Conservation (phyloP, 2,888 invertebrate species). For the Acholoe squamosa region DNA sequence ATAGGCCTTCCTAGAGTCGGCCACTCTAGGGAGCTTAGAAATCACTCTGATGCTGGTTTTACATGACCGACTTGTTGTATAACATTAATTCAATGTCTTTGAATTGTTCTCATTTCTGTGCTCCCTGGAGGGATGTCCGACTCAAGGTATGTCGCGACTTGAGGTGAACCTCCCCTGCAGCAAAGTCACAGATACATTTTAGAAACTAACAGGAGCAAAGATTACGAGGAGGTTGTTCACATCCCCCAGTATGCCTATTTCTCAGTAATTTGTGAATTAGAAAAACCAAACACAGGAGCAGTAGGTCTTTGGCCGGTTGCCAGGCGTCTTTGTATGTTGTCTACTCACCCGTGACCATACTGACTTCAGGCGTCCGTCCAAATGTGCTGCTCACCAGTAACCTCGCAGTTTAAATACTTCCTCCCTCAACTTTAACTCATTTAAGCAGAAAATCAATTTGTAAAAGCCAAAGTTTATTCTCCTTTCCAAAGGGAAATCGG, state of each 20-base stretch:
- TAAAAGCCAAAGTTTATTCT: neutral
- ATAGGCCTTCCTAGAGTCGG: no score
- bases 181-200: neutral
- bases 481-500: neutral
- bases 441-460: neutral
- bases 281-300: neutral
- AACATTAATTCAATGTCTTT: no score
- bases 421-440: neutral
- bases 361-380: neutral
- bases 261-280: neutral
- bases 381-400: neutral
- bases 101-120: no score
- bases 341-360: constrained; percentile 1
- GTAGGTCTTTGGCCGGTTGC: neutral
- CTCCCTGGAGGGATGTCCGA: no score
- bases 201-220: neutral
- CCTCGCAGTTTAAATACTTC: neutral
- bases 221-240: neutral
- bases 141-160: no score
- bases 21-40: no score
- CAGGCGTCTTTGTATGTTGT: neutral
- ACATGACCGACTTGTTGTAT: no score
- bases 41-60: no score
- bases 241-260: neutral
- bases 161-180: no score